phyloP scores from a whole-genome alignment of 1,140 invertebrate species.

The Lordiphosa collinella region DNA sequence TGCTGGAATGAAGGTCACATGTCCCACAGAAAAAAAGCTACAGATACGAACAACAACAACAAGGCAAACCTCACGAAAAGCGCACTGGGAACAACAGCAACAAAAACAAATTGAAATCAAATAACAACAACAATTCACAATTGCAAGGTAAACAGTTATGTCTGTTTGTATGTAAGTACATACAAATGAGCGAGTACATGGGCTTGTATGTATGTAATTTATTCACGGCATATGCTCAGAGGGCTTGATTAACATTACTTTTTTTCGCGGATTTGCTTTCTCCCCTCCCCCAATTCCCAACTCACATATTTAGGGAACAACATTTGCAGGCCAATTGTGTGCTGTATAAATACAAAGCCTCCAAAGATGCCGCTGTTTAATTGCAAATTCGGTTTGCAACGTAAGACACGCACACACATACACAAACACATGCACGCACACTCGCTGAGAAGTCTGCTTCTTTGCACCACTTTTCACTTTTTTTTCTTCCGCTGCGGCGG shows the following conservation, averaged over 20 bases:
- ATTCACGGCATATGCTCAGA: slow-evolving; percentile 37
- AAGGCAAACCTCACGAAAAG: slow-evolving; percentile 16
- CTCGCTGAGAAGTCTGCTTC: slow-evolving; percentile 29
- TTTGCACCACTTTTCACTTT: slow-evolving; percentile 61
- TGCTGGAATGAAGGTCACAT: slow-evolving; percentile 70
- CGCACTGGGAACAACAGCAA: slow-evolving; percentile 9
- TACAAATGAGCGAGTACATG: neutral
- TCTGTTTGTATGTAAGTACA: slow-evolving; percentile 5
- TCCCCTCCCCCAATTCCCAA: slow-evolving; percentile 5
- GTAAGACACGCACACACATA: slow-evolving; percentile 48
- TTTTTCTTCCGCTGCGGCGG: slow-evolving; percentile 31
- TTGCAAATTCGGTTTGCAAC: slow-evolving; percentile 58
- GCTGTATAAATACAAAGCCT: slow-evolving; percentile 27
- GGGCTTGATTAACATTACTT: slow-evolving; percentile 12
- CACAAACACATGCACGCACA: slow-evolving; percentile 25
- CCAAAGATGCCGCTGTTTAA: slow-evolving; percentile 27
- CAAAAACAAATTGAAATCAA: slow-evolving; percentile 16
- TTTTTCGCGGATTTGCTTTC: neutral
- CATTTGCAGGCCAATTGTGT: slow-evolving; percentile 60
- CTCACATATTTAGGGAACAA: slow-evolving; percentile 67
- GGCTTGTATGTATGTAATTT: slow-evolving; percentile 23
- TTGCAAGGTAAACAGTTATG: slow-evolving; percentile 54
- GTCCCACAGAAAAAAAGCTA: slow-evolving; percentile 35
- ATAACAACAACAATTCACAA: slow-evolving; percentile 20
- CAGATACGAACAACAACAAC: slow-evolving; percentile 22